Conservation (phyloP, 2,888 invertebrate genomes). For the Chromoteleia sp. region DNA sequence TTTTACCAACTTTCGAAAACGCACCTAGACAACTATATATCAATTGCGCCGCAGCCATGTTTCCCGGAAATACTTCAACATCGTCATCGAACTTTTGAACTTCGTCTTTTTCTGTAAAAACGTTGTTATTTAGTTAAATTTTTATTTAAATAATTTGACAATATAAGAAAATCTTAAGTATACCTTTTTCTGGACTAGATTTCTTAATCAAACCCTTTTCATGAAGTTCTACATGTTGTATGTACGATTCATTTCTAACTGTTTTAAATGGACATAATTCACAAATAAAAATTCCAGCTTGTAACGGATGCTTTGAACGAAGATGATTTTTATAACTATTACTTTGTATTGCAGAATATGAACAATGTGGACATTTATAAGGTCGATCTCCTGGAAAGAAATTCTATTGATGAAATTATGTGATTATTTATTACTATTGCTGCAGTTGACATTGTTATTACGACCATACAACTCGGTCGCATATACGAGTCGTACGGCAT, state of each 20-base stretch:
- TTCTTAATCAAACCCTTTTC: conserved; percentile 85
- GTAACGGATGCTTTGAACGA: conserved; percentile 85
- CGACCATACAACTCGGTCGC: too few species aligned
- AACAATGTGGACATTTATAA: conserved; percentile 89
- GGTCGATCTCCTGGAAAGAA: conserved; percentile 84
- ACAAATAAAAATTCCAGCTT: conserved; percentile 85
- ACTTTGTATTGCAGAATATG: conserved; percentile 89
- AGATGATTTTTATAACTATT: conserved; percentile 88
- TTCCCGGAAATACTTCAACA: conserved; percentile 83
- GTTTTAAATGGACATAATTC: conserved; percentile 86
- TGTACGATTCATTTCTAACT: conserved; percentile 86
- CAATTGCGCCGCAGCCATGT: conserved; percentile 83
- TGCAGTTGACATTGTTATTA: too few species aligned
- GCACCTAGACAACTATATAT: conserved; percentile 83
- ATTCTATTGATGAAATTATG: too few species aligned
- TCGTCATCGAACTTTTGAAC: conserved; percentile 74
- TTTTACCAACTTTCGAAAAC: conserved; percentile 80
- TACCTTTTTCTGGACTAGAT: conserved; percentile 77
- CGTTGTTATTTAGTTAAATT: too few species aligned
- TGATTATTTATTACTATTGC: too few species aligned
- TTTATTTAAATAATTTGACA: neutral
- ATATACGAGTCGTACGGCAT: too few species aligned
- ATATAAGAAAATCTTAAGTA: neutral
- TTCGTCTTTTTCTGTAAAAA: conserved; percentile 32
- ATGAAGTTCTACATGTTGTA: conserved; percentile 86